A percentile compares a stretch with the other conserved stretches of the same genome.
phyloP scores from a whole-genome alignment of 2,113 vertebrate species.

The Eclectus roratus region DNA sequence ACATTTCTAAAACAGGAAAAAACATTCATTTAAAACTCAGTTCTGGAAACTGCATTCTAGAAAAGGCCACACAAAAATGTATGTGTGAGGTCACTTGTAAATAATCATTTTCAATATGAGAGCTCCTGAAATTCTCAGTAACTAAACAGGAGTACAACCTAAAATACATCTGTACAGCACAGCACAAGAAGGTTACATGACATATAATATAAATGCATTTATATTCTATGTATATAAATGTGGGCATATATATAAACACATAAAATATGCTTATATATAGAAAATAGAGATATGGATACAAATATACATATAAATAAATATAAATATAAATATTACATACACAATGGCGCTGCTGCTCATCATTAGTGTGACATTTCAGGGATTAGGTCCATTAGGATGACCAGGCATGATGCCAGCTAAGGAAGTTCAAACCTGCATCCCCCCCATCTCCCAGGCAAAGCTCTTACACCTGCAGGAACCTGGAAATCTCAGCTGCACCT shows the following conservation, averaged over 20 bases:
- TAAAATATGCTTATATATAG: background rate
- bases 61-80: background rate
- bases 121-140: background rate
- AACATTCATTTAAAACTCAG: background rate
- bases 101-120: accelerated
- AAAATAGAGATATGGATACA: background rate
- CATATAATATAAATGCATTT: background rate
- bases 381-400: background rate
- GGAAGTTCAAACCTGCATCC: background rate
- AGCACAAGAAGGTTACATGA: background rate
- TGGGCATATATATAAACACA: background rate
- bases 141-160: background rate
- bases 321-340: background rate
- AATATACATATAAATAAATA: background rate
- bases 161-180: background rate
- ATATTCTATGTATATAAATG: background rate
- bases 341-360: background rate
- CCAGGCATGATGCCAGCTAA: accelerated
- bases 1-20: background rate
- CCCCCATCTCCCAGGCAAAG: background rate
- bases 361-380: background rate
- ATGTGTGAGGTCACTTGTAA: accelerated
- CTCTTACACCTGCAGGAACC: background rate
- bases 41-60: background rate
- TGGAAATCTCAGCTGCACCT: background rate